A percentile compares a stretch with the other conserved stretches of the same genome.
Conservation (phyloP, 2,888 invertebrate genomes). For the Escarpia spicata region DNA sequence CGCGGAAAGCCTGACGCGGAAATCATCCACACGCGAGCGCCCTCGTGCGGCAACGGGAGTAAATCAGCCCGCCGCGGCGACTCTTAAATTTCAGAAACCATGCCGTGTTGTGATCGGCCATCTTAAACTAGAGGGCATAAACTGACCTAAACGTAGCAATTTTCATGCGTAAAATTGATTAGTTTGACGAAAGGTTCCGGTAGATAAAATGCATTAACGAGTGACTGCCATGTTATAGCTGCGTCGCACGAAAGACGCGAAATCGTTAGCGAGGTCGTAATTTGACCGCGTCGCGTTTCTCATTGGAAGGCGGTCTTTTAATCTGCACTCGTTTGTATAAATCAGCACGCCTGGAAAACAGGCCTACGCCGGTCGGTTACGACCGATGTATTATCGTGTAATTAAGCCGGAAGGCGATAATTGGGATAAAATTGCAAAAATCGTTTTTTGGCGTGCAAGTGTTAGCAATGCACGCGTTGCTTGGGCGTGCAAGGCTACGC, state of each 20-base stretch:
- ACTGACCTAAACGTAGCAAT: constrained; percentile 13
- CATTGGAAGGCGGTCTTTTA: constrained; percentile 2
- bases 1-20: neutral
- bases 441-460: neutral
- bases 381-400: constrained; percentile 12
- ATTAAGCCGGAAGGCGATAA: constrained; percentile 12
- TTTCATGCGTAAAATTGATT: constrained; percentile 16
- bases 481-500: neutral
- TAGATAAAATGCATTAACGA: constrained; percentile 12
- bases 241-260: neutral
- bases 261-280: constrained; percentile 6
- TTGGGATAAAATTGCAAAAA: constrained; percentile 5
- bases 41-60: neutral
- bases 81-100: neutral
- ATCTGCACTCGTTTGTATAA: constrained; percentile 3
- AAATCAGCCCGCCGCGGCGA: neutral
- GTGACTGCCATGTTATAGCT: neutral
- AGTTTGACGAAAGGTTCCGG: constrained; percentile 9
- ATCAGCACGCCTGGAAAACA: neutral
- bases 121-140: constrained; percentile 6
- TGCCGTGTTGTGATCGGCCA: neutral
- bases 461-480: neutral
- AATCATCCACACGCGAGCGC: neutral
- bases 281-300: neutral
- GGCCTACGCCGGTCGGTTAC: neutral